Conservation (phyloP, 1,140 invertebrate genomes). For the Drosophila pseudoobscura region DNA sequence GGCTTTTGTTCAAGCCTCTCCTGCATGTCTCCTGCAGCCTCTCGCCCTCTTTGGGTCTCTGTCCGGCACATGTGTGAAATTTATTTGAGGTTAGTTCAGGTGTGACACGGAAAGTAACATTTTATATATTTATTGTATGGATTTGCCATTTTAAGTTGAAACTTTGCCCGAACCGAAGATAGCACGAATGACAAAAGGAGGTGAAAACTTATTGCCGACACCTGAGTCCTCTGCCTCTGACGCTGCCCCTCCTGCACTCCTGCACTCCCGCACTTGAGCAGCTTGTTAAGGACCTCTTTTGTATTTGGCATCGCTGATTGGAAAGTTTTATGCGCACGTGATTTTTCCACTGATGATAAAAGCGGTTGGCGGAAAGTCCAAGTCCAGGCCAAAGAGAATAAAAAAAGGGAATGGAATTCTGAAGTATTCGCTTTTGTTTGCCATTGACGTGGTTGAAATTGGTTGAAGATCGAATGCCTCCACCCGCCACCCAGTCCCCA, state of each 20-base stretch:
- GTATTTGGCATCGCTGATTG: conserved; percentile 69
- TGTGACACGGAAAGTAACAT: conserved; percentile 79
- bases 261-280: conserved; percentile 24
- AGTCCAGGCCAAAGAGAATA: not conserved
- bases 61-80: conserved; percentile 72
- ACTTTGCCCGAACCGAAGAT: conserved; percentile 55
- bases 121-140: conserved; percentile 82
- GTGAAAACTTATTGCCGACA: conserved; percentile 69
- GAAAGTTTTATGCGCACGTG: conserved; percentile 81
- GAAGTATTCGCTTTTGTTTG: conserved; percentile 34
- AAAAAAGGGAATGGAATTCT: conserved; percentile 7
- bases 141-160: conserved; percentile 78
- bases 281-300: conserved; percentile 80
- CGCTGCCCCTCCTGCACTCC: not conserved
- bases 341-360: conserved; percentile 68
- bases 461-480: conserved; percentile 4
- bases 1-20: conserved; percentile 38
- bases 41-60: not conserved
- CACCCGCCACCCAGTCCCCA: too few species aligned
- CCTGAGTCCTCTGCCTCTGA: conserved; percentile 23
- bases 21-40: not conserved
- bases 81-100: conserved; percentile 82
- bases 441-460: conserved; percentile 58
- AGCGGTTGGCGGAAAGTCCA: conserved; percentile 39
- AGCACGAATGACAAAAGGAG: conserved; percentile 51